Base-by-base conservation (phyloP, 2,113 vertebrate genomes). In the Geothlypis trichas region DNA sequence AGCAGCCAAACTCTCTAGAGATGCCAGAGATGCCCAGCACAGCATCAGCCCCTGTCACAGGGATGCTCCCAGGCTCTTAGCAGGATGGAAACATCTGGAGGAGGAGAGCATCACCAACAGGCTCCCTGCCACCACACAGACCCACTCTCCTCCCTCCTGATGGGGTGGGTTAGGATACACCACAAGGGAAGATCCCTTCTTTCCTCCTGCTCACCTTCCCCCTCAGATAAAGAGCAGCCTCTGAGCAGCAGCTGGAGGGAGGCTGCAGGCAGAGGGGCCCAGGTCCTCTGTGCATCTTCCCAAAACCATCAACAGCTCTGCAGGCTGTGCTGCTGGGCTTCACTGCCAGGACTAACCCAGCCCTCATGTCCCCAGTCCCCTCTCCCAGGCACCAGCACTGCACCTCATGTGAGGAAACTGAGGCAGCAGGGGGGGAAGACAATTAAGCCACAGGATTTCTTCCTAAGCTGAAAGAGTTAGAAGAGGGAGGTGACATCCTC, bases 291-390 rank as follows among this genome's bases (percentile, higher is more conserved):
- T 3, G 17, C 26, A 12, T 6, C 37, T n/a, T 15, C 63, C 30
- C 10, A 9, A 49, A 78, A 52, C 4, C 1, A 3, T 3, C 46
- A 30, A 3, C 1, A 80, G 33, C 75, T 63, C 84, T 46, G 58
- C 28, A 61, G 51, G 15, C 5, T 52, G 35, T 8, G 15, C 62
- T 59, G 6, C 5, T 54, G 15, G 51, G 21, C 8, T 33, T 31
- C 55, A 41, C 2, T 12, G 62, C 23, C 47, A n/a, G 66, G 27
- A 27, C 51, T 46, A 13, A 1, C 2, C 39, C 1, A 2, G 30
- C 30, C 20, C 31, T 9, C 33, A 1, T 7, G 9, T 2, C 23
- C 54, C 51, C 33, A 41, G 1, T 4, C 11, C 37, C 20, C 46
- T n/a, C 31, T 23, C 27, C 7, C 31, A 18, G 26, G 30, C 5